Evolutionary conservation across 1,140 invertebrate species (phyloP).

Genomic region (Hyposmocoma kahamanoa): DNA sequence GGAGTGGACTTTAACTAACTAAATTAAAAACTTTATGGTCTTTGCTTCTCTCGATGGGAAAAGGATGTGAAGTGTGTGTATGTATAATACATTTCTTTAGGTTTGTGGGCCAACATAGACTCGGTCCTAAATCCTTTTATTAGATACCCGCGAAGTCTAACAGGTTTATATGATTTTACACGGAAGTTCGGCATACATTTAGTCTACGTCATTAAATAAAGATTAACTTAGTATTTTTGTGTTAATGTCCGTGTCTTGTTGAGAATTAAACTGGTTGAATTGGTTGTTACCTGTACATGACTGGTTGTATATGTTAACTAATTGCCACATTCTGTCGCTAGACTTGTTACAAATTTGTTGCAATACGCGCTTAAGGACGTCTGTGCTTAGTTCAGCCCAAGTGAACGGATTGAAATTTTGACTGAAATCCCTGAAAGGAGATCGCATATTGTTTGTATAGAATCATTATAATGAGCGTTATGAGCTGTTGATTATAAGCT

Average conservation of each 20-base stretch:
- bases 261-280: no score
- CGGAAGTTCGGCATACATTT: neutral
- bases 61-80: no score
- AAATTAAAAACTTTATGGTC: neutral
- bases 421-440: neutral
- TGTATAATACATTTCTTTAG: no score
- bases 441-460: neutral
- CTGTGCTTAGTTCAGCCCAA: neutral
- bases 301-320: neutral
- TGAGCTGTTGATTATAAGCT: neutral
- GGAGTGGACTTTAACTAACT: neutral
- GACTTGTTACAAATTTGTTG: neutral
- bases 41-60: no score
- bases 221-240: no score
- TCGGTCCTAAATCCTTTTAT: no score
- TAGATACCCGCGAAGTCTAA: no score
- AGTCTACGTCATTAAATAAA: neutral
- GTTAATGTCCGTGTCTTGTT: no score
- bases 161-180: neutral
- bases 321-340: neutral
- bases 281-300: neutral
- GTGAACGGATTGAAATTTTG: neutral
- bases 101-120: no score
- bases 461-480: neutral
- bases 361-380: neutral